Evolutionary conservation across 2,797 vertebrate species (phyloP).

Genomic region (Manis pentadactyla): DNA sequence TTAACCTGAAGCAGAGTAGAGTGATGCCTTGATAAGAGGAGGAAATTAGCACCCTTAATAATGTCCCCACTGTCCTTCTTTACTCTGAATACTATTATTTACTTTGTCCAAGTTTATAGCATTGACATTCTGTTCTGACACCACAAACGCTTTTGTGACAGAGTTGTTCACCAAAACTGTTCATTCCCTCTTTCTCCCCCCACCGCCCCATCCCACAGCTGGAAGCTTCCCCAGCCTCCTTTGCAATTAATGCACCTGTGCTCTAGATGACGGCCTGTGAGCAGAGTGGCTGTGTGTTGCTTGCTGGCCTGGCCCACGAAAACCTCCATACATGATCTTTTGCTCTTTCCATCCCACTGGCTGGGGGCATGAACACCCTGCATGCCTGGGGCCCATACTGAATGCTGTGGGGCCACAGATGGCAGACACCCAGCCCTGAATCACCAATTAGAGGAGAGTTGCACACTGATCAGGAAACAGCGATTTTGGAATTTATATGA

Average conservation of each 20-base stretch:
- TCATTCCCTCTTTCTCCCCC: neutral
- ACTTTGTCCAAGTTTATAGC: neutral
- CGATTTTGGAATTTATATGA: neutral
- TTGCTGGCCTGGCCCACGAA: neutral
- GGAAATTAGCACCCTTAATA: neutral
- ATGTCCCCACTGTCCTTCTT: neutral
- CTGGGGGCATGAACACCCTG: neutral
- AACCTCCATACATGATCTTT: neutral
- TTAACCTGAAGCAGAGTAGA: neutral
- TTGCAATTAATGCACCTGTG: rapidly evolving
- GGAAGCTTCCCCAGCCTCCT: neutral
- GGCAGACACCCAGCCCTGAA: neutral
- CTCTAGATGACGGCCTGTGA: rapidly evolving
- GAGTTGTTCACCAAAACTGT: neutral
- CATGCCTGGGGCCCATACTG: neutral
- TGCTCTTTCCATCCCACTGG: neutral
- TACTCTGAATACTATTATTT: neutral
- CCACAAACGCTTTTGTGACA: neutral
- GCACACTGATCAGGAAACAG: neutral
- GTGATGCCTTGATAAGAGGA: neutral
- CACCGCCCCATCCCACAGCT: neutral
- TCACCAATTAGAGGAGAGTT: neutral
- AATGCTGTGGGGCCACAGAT: neutral
- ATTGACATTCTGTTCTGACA: neutral
- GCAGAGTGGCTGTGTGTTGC: rapidly evolving